Conservation (phyloP, 1,140 invertebrate genomes). For the Zaprionus lachaisei region DNA sequence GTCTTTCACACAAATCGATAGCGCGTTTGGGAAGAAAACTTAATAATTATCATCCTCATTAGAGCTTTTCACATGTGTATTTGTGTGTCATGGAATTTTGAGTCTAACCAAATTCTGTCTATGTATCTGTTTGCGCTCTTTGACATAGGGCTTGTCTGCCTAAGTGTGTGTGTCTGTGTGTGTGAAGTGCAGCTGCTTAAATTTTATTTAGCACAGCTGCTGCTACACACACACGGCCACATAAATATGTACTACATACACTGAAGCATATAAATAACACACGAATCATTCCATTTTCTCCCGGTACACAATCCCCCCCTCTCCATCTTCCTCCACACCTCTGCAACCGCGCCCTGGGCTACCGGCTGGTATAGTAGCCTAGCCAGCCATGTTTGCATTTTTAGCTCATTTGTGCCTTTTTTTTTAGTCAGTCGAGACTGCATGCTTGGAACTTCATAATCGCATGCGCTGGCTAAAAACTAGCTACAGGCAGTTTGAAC, state of each 20-base stretch:
- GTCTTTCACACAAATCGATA: constrained; percentile 27
- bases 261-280: constrained; percentile 65
- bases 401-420: constrained; percentile 37
- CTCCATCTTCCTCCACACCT: neutral
- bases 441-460: constrained; percentile 44
- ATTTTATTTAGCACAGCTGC: constrained; percentile 66
- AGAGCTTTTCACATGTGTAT: constrained; percentile 43
- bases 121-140: constrained; percentile 17
- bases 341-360: neutral
- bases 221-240: neutral
- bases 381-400: constrained; percentile 45
- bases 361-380: constrained; percentile 27
- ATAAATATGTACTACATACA: neutral
- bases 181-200: constrained; percentile 54
- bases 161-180: constrained; percentile 7
- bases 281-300: constrained; percentile 41
- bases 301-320: neutral
- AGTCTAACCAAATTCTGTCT: constrained; percentile 21
- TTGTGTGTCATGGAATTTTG: constrained; percentile 57
- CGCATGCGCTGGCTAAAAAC: constrained; percentile 60
- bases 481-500: constrained; percentile 71
- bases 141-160: constrained; percentile 46
- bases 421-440: constrained; percentile 27
- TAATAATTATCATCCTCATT: constrained; percentile 19
- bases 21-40: constrained; percentile 16